A percentile compares a stretch with the other conserved stretches of the same genome.
phyloP scores from a whole-genome alignment of 2,113 vertebrate species.

The Polypterus bichir region DNA sequence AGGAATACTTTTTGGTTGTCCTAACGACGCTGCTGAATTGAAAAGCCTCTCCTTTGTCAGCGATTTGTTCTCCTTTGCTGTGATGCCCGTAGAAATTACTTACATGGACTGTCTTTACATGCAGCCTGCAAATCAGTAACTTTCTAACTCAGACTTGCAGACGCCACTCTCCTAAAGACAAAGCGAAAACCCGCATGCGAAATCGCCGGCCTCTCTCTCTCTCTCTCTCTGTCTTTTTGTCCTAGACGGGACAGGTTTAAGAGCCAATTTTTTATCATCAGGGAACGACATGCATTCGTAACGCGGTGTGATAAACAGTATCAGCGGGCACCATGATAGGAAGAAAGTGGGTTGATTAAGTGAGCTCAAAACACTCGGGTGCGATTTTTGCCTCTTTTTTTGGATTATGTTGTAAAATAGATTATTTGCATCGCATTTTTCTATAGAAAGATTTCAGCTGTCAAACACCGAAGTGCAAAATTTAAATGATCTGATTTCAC shows the following conservation, averaged over 20 bases:
- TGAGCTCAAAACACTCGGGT: too few relatives aligned
- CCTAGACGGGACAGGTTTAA: conserved; percentile 27
- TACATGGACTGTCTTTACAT: conserved; percentile 88
- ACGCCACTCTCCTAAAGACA: conserved; percentile 84
- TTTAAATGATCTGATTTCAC: too few relatives aligned
- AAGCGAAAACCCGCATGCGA: conserved; percentile 60
- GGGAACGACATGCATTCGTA: not conserved
- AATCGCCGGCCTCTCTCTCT: conserved; percentile 47
- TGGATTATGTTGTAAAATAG: too few relatives aligned
- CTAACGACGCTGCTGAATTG: conserved; percentile 95
- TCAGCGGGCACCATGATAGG: too few relatives aligned
- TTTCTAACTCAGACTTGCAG: conserved; percentile 91
- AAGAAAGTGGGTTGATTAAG: too few relatives aligned
- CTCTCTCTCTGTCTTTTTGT: conserved; percentile 42
- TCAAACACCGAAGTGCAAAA: too few relatives aligned
- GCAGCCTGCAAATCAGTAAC: conserved; percentile 94
- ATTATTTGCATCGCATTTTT: too few relatives aligned
- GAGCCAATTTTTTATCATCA: not conserved
- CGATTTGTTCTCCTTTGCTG: conserved; percentile 99
- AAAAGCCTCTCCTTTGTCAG: conserved; percentile 92
- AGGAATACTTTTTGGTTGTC: conserved; percentile 95
- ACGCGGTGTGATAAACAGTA: too few relatives aligned
- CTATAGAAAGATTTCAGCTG: too few relatives aligned
- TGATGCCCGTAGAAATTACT: conserved; percentile 91
- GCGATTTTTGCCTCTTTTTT: too few relatives aligned